Evolutionary conservation across 2,888 invertebrate species (phyloP).

Genomic region (Schizaphis graminum): DNA sequence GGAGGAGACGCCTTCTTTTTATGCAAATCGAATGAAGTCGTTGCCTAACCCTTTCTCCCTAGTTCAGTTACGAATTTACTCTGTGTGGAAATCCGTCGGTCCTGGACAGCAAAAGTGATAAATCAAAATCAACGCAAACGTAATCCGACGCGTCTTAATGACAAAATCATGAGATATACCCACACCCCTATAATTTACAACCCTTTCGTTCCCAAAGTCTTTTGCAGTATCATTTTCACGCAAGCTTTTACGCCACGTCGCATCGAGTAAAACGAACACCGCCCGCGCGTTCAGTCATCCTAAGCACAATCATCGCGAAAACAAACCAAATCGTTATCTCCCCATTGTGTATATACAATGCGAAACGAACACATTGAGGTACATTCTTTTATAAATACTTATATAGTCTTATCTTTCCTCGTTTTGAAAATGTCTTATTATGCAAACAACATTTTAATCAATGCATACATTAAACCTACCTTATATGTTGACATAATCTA

Average conservation of each 20-base stretch:
- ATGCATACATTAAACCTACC: background rate
- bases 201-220: slow-evolving; percentile 53
- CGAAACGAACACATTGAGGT: background rate
- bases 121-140: slow-evolving; percentile 61
- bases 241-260: slow-evolving; percentile 55
- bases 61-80: background rate
- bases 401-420: background rate
- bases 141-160: slow-evolving; percentile 63
- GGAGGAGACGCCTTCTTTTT: slow-evolving; percentile 53
- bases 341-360: background rate
- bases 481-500: background rate
- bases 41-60: slow-evolving; percentile 56
- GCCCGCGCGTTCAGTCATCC: background rate
- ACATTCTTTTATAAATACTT: background rate
- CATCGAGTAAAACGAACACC: background rate
- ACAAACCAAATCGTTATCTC: slow-evolving; percentile 38
- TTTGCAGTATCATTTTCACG: slow-evolving; percentile 43
- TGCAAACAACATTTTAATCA: background rate
- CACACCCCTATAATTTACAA: slow-evolving; percentile 48
- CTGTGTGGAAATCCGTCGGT: slow-evolving; percentile 47
- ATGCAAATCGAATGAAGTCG: slow-evolving; percentile 63
- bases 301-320: background rate
- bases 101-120: slow-evolving; percentile 56
- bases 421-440: background rate
- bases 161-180: slow-evolving; percentile 53